phyloP scores from a whole-genome alignment of 2,113 vertebrate species.

The Pedionomus torquatus region DNA sequence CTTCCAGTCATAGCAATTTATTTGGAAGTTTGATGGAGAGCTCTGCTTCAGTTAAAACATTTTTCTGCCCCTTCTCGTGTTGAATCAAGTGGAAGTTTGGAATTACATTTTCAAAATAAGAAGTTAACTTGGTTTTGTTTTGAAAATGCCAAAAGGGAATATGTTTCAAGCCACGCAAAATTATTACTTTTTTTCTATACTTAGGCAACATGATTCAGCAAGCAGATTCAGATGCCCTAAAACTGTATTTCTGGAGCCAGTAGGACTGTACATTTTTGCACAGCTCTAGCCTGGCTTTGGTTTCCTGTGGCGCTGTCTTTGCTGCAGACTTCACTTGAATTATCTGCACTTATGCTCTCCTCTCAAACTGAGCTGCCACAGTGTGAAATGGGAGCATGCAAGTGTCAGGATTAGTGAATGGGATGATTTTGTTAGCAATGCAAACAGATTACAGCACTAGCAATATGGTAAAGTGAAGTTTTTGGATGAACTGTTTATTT shows the following conservation, averaged over 20 bases:
- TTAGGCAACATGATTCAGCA: neutral
- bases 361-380: neutral
- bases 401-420: neutral
- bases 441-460: neutral
- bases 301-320: neutral
- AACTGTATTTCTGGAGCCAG: neutral
- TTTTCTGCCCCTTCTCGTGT: neutral
- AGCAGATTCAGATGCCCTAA: neutral
- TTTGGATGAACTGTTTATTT: constrained; percentile 31
- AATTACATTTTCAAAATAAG: neutral
- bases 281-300: neutral
- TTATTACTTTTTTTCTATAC: neutral
- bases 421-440: neutral
- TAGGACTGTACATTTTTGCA: neutral
- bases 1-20: neutral
- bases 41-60: neutral
- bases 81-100: neutral
- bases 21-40: neutral
- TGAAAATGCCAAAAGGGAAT: neutral
- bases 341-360: neutral
- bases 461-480: constrained; percentile 17
- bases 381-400: neutral
- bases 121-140: neutral
- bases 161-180: neutral
- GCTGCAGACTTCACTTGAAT: neutral